These are phyloP conservation scores for Hydractinia echinata DNA, from an alignment of 30 jellyfish, hydroid and myxozoan genomes.

Conservation along the genomic window DNA sequence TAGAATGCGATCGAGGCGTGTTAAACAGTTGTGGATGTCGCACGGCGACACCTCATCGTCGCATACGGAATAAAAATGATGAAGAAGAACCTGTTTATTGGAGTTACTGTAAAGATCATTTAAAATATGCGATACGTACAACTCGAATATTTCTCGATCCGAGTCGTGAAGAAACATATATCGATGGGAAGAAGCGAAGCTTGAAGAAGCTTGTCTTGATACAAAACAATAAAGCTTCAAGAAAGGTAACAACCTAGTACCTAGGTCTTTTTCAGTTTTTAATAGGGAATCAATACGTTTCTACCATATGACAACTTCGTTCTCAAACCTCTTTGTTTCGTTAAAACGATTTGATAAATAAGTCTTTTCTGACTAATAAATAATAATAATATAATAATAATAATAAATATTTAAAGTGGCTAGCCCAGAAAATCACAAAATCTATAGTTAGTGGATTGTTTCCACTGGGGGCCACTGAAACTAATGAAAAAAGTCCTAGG, in stretches of 20 bases:
- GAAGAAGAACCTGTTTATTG: background rate
- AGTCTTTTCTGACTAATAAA: too few relatives aligned
- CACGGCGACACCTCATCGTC: background rate
- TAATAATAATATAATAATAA: too few relatives aligned
- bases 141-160: constrained; percentile 27
- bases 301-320: too few relatives aligned
- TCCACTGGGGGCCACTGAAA: too few relatives aligned
- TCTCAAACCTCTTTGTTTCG: too few relatives aligned
- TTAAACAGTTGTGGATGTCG: constrained; percentile 29
- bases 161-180: background rate
- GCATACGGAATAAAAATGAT: background rate
- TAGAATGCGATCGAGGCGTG: constrained; percentile 20
- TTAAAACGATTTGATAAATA: too few relatives aligned
- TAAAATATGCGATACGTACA: constrained; percentile 8
- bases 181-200: background rate
- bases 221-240: constrained; percentile 27
- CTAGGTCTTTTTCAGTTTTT: too few relatives aligned
- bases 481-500: too few relatives aligned
- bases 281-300: too few relatives aligned
- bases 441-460: too few relatives aligned
- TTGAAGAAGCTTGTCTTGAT: background rate
- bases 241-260: constrained; percentile 14
- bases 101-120: constrained; percentile 19
- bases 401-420: too few relatives aligned
- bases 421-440: too few relatives aligned